Conservation (phyloP, 2,113 vertebrate species). For the Lamprologus lemairii region DNA sequence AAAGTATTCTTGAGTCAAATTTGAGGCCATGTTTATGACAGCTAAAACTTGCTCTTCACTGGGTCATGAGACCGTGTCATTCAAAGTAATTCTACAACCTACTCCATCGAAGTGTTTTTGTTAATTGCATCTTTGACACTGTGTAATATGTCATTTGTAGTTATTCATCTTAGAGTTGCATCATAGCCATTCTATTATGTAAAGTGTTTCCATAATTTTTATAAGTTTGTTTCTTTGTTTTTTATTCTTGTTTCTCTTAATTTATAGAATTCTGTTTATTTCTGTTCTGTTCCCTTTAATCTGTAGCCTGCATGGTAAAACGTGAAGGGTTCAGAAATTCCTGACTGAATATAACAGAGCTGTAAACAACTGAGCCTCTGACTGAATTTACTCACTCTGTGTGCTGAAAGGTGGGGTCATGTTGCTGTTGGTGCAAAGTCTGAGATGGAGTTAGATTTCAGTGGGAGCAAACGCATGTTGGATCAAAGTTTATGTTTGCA, state of each 20-base stretch:
- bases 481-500: not conserved
- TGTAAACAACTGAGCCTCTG: rapidly evolving
- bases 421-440: not conserved
- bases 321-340: not conserved
- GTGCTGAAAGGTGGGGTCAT: not conserved
- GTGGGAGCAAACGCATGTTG: not conserved
- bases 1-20: not conserved
- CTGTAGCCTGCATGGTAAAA: not conserved
- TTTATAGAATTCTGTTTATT: not conserved
- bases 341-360: rapidly evolving
- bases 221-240: not conserved
- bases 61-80: not conserved
- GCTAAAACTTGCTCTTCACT: not conserved
- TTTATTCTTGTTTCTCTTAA: rapidly evolving
- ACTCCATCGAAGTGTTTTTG: rapidly evolving
- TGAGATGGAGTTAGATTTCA: not conserved
- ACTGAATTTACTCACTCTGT: not conserved
- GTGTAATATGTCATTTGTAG: not conserved
- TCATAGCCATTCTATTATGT: not conserved
- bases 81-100: not conserved
- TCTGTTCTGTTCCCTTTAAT: not conserved
- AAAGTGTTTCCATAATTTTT: not conserved
- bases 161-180: not conserved
- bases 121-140: not conserved
- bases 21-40: not conserved